These are phyloP conservation scores for Leucoraja ocellata DNA, from an alignment of 2,797 vertebrate species.

Conservation along the genomic window DNA sequence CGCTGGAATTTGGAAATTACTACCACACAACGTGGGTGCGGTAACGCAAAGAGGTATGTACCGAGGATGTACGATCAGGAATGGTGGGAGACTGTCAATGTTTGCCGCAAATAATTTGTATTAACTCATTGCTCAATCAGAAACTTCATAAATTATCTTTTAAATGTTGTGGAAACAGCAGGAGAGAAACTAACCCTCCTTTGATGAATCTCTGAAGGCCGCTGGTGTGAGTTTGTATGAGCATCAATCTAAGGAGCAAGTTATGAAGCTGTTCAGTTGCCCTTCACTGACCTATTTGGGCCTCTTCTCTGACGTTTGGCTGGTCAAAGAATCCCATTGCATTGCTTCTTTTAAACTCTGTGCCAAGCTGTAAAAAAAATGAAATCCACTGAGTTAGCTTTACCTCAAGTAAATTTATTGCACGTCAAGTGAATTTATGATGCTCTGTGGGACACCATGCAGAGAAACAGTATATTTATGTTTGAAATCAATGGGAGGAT, in stretches of 20 bases:
- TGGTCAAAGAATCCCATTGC: not conserved
- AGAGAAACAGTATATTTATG: conserved; percentile 88
- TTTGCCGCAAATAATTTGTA: not conserved
- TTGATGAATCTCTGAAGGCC: too few species aligned
- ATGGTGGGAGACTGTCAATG: not conserved
- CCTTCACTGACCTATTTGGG: not conserved
- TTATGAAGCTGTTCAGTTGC: not conserved
- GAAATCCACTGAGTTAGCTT: not conserved
- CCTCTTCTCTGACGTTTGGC: not conserved
- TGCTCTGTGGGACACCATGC: conserved; percentile 76
- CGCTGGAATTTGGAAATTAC: not conserved
- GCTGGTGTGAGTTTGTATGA: too few species aligned
- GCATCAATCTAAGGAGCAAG: not conserved
- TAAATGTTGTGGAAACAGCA: too few species aligned
- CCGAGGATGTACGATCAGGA: not conserved
- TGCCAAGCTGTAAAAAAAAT: conserved; percentile 29
- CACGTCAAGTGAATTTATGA: conserved; percentile 75
- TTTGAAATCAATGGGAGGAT: conserved; percentile 96
- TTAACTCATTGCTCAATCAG: not conserved
- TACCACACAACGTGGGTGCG: not conserved
- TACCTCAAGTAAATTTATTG: conserved; percentile 49
- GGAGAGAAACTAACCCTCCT: not conserved
- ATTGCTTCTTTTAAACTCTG: conserved; percentile 8
- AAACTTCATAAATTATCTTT: not conserved
- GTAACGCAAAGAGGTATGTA: not conserved